Evolutionary conservation across 2,888 invertebrate genomes (phyloP).

Genomic region (Bembecia ichneumoniformis): DNA sequence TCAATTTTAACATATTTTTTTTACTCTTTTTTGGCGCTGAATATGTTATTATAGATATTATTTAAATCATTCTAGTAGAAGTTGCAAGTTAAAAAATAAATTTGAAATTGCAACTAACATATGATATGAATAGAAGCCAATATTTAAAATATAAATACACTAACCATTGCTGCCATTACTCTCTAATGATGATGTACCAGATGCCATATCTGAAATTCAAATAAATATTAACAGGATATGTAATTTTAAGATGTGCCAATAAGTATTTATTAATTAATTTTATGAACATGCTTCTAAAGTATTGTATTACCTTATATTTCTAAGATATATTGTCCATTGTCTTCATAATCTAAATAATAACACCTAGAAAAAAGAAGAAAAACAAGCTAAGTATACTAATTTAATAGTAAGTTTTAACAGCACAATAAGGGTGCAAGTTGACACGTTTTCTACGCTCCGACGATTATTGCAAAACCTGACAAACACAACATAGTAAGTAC

Average conservation of each 20-base stretch:
- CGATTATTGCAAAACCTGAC: conserved; percentile 64
- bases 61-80: too few species aligned
- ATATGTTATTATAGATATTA: too few species aligned
- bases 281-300: not conserved
- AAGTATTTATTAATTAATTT: not conserved
- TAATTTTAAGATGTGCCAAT: not conserved
- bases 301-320: conserved; percentile 10
- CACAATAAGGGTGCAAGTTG: conserved; percentile 43
- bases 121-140: too few species aligned
- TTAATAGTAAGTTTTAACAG: conserved; percentile 2
- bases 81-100: too few species aligned
- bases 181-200: conserved; percentile 83
- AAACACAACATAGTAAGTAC: conserved; percentile 11
- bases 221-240: not conserved
- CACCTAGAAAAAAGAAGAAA: conserved; percentile 9
- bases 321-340: conserved; percentile 29
- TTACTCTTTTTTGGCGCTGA: too few species aligned
- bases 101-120: too few species aligned
- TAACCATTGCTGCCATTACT: conserved; percentile 84
- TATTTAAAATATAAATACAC: conserved; percentile 17
- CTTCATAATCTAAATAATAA: conserved; percentile 14
- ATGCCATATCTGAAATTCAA: conserved; percentile 75
- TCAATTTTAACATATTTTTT: too few species aligned
- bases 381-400: conserved; percentile 2
- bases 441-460: conserved; percentile 68